Base-by-base conservation (phyloP, 2,888 invertebrate genomes). In the Tricholauxania praeusta region DNA sequence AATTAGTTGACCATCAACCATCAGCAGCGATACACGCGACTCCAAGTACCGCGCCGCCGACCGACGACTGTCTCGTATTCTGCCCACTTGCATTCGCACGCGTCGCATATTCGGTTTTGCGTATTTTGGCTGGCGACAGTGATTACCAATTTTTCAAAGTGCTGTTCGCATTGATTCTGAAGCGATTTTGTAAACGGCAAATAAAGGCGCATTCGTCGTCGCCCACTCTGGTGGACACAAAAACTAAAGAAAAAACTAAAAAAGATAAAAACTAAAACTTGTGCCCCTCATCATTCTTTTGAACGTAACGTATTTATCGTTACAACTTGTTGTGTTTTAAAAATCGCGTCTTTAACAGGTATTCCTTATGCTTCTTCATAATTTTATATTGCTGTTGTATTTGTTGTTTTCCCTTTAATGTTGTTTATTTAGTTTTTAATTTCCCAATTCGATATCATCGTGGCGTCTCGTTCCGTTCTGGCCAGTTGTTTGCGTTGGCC, bases 1-100 rank as follows among this genome's bases (percentile, higher is more conserved):
- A 82, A 81, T 83, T 80, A 83, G 83, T 83, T 83, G 83, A 83
- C 83, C 83, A 83, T 82, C 83, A 83, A 79, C 81, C 81, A 80
- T 77, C 79, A 78, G 79, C 80, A 78, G 79, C 78, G 79, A 78
- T 77, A 81, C 82, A 82, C 83, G 64, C 67, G 55, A 67, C 48
- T 72, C 51, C 67, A 64, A 64, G 39, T 64, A 19, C 57, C 8
- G 28, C 51, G 47, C 39, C 66, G 60, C 28, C 15, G 15, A 57
- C 47, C 12, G 19, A 71, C 53, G 57, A 15, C 65, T n/a, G 22
- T 52, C 32, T 52, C 65, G 39, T 39, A 60, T 6, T 17, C 62
- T 47, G 48, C 67, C 63, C 68, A 55, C 60, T 80, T 80, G 81
- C 76, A 76, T 71, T 75, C 78, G 74, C 72, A 32, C 10, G 59